phyloP scores from a whole-genome alignment of 2,888 invertebrate species.

The Omphaloscelis lunosa region DNA sequence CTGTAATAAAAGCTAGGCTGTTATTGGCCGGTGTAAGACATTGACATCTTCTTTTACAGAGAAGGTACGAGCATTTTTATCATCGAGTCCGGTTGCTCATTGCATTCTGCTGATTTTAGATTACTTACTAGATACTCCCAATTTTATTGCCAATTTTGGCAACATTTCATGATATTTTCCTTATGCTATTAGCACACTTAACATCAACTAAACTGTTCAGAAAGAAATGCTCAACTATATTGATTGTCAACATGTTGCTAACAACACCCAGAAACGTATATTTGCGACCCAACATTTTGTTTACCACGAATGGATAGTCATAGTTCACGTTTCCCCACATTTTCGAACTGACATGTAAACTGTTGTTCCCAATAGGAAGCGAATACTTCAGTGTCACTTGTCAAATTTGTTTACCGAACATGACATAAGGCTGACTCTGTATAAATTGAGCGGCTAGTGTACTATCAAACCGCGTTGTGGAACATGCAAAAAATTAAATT shows the following conservation, averaged over 20 bases:
- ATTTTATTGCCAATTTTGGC: not conserved
- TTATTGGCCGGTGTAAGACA: not conserved
- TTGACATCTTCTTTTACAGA: too few relatives aligned
- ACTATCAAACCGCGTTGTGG: not conserved
- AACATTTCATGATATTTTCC: not conserved
- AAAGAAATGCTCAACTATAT: not conserved
- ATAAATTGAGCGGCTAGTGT: not conserved
- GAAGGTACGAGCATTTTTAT: not conserved
- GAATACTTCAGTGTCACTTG: not conserved
- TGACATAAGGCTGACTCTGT: not conserved
- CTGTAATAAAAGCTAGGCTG: not conserved
- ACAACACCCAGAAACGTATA: not conserved
- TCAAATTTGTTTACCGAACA: slow-evolving; percentile 5
- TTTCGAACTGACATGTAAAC: not conserved
- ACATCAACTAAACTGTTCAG: not conserved
- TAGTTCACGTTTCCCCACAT: not conserved
- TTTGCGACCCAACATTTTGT: not conserved
- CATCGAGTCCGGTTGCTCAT: not conserved
- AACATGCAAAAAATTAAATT: not conserved
- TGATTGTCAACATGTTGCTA: not conserved
- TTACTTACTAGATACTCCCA: not conserved
- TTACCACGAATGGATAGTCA: not conserved
- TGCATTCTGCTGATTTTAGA: not conserved
- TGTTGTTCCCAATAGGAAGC: slow-evolving; percentile 12
- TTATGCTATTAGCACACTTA: not conserved